These are phyloP conservation scores for Vanessa cardui DNA, from an alignment of 2,888 invertebrate species.

Conservation along the genomic window DNA sequence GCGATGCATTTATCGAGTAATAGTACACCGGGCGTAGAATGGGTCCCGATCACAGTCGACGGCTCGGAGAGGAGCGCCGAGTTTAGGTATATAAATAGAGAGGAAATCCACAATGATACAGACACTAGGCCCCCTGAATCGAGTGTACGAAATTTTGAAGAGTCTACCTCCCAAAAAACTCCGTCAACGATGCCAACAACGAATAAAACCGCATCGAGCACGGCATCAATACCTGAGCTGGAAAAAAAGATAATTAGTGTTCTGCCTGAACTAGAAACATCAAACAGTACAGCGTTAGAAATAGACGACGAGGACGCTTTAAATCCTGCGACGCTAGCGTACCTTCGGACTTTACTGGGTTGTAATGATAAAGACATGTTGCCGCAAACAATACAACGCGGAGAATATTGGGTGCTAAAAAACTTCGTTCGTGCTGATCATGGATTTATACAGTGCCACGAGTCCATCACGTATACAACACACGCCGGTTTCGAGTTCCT, in stretches of 20 bases:
- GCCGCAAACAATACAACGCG: slow-evolving; percentile 86
- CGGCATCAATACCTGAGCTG: slow-evolving; percentile 60
- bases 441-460: slow-evolving; percentile 87
- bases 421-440: slow-evolving; percentile 91
- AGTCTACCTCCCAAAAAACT: slow-evolving; percentile 71
- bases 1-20: slow-evolving; percentile 84
- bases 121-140: slow-evolving; percentile 54
- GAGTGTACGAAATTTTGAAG: slow-evolving; percentile 57
- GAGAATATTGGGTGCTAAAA: slow-evolving; percentile 94
- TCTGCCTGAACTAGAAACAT: slow-evolving; percentile 61
- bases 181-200: slow-evolving; percentile 69
- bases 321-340: slow-evolving; percentile 63
- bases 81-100: slow-evolving; percentile 55
- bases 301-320: slow-evolving; percentile 68
- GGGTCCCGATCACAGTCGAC: slow-evolving; percentile 68
- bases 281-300: slow-evolving; percentile 62
- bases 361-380: slow-evolving; percentile 85
- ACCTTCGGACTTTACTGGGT: slow-evolving; percentile 76
- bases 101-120: slow-evolving; percentile 61
- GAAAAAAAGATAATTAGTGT: slow-evolving; percentile 65
- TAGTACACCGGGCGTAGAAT: slow-evolving; percentile 59
- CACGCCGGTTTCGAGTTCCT: slow-evolving; percentile 96
- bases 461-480: slow-evolving; percentile 94
- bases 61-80: slow-evolving; percentile 65
- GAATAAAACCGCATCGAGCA: slow-evolving; percentile 74